Base-by-base conservation (phyloP, 2,113 vertebrate species). In the Etia nguti region DNA sequence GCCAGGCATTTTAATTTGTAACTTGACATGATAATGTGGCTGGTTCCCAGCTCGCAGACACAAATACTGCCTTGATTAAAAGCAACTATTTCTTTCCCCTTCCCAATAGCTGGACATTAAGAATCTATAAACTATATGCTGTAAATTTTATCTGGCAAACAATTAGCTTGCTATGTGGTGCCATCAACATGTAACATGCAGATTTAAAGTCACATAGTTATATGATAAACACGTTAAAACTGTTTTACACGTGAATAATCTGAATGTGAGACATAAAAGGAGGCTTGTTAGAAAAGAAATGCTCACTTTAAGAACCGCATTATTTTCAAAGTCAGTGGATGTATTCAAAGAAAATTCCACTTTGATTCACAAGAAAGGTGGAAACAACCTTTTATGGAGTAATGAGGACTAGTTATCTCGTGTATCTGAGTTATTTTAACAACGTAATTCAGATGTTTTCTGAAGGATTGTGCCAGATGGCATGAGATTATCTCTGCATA, bases 1-100 rank as follows among this genome's bases (percentile, higher is more conserved):
- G 92, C 87, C 86, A 80, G 91, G 90, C 94, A 91, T 95, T 97
- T 97, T 96, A 96, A 96, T 97, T 96, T 96, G 94, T 96, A 96
- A 95, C 95, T 95, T 93, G 94, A 96, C 95, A 95, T 95, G 95
- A 96, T 96, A 95, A 96, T 96, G 93, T 94, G 94, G 92, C 90
- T 60, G 85, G 92, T 93, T 89, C 90, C 89, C 91, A 54, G 91
- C 92, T 91, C 89, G 90, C 84, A 93, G 95, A 92, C 91, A 92
- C 90, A 95, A 94, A 95, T 94, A 95, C 95, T 95, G 94, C 91
- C 88, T 93, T 96, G 94, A 97, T 97, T 96, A 95, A 96, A 96
- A 94, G 95, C 82, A 88, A 89, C 91, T 87, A 85, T 91, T 93
- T 41, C 73, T 92, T 86, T 90, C 84, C 88, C 77, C 83, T 65